These are phyloP conservation scores for Coleophora deauratella DNA, from an alignment of 2,888 invertebrate genomes.

Conservation along the genomic window DNA sequence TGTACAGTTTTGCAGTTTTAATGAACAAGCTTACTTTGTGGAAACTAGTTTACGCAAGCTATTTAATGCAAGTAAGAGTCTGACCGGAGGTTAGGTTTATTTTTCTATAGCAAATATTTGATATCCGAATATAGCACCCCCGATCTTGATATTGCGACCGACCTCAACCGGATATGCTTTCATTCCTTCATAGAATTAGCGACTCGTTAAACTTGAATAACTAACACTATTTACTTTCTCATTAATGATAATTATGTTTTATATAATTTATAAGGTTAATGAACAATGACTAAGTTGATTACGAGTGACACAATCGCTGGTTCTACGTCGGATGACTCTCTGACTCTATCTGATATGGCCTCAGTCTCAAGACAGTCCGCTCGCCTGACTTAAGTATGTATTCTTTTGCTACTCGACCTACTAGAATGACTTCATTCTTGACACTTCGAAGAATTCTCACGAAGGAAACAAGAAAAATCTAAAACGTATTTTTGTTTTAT, in stretches of 20 bases:
- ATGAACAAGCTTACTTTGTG: too few relatives aligned
- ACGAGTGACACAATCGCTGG: constrained; percentile 47
- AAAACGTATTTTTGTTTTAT: too few relatives aligned
- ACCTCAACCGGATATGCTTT: constrained; percentile 44
- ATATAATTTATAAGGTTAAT: constrained; percentile 9
- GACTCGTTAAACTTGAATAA: constrained; percentile 28
- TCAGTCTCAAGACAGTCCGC: constrained; percentile 72
- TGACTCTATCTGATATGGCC: constrained; percentile 67
- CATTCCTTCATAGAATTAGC: constrained; percentile 70
- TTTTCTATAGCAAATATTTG: constrained; percentile 10
- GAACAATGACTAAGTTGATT: constrained; percentile 13
- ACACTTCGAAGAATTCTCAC: constrained; percentile 22
- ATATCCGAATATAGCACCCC: constrained; percentile 53
- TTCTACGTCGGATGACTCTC: constrained; percentile 64
- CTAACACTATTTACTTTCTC: constrained; percentile 7
- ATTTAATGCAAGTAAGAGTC: too few relatives aligned
- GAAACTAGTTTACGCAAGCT: too few relatives aligned
- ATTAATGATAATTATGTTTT: constrained; percentile 8
- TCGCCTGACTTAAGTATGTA: constrained; percentile 66
- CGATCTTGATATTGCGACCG: constrained; percentile 70
- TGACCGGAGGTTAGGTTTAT: too few relatives aligned
- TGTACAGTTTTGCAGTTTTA: too few relatives aligned
- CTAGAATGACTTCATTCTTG: constrained; percentile 55
- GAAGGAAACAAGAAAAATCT: too few relatives aligned
- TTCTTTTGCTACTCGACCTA: constrained; percentile 68